Evolutionary conservation across 2,113 vertebrate species (phyloP), one percentile per base, ranked within the genome.

Genomic region (Hassar affinis): DNA sequence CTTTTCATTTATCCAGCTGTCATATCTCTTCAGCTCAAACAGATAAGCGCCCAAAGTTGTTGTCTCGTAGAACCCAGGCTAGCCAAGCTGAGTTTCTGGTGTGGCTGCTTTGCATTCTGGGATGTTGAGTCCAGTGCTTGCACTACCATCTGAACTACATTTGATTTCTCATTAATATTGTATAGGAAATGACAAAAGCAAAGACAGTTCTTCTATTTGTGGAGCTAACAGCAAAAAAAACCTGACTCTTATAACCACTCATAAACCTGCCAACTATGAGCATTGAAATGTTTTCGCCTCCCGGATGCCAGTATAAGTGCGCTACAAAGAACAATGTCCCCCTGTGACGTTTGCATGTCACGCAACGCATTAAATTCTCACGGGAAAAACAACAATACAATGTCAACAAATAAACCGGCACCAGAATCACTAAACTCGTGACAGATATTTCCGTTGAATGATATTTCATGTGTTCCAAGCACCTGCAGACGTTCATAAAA

Each of bases 401-500:
- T 4, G 35, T 27, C 68, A 49, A 49, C 45, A 10, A 49, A 72
- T 35, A 69, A 69, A 69, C 33, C 4, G 18, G 33, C 35, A 69
- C 35, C 25, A 74, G 22, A 11, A 30, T 51, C 15, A 33, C 27
- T 49, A 76, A 76, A 33, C 51, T 2, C 8, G 6, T 33, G 9
- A 33, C 20, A 76, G 18, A 75, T 76, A 76, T 54, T 54, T 54
- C 9, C 1, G 9, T 56, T n/a, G 11, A 52, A 33, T 17, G 27
- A 75, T 54, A 33, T 56, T 52, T 9, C 3, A 11, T 3, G 5
- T 72, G 25, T 8, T 72, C 47, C n/a, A 80, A 56, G 68, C 83
- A 78, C 3, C 11, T n/a, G 75, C 71, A 83, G 66, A 64, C 54
- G 38, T 56, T 51, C 42, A 72, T 47, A 42, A 69, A 51, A 68